Evolutionary conservation across 1,140 invertebrate genomes (phyloP), one percentile per base, ranked within the genome.

Genomic region (Drosophila chauvacae): DNA sequence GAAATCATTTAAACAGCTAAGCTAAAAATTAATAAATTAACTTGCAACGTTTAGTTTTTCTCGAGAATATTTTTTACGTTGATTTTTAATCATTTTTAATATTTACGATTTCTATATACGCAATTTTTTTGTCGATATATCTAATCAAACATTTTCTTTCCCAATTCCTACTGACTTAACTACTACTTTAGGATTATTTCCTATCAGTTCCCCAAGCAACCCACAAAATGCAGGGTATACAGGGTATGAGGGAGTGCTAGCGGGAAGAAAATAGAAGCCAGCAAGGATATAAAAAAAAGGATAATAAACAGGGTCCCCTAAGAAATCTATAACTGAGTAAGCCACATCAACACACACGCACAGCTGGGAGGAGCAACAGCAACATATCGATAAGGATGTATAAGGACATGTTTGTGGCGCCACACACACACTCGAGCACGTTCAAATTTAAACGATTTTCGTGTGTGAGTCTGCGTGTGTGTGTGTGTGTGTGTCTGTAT

Each of bases 261-360:
- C 33, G 7, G 33, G 4, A 18, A 42, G 16, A 20, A 35, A 64
- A 56, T 35, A 69, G 63, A 51, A 53, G 63, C 41, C 65, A 64
- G 71, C 61, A 83, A 86, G 84, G 80, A 83, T 86, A 86, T 86
- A 70, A 70, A 86, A 84, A 81, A 86, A 86, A 80, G 84, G 84
- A 87, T 87, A 87, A 87, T 87, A 87, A 87, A 88, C 83, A 87
- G 71, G 74, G 83, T 87, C 84, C 83, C 83, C 83, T 66, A 87
- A 87, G 83, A 87, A 87, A 87, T 87, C 84, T 87, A 87, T 87
- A 87, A 88, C 83, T 83, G 83, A 87, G 83, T 88, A 75, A 84
- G 84, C 76, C 71, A 77, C 80, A 83, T 63, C 75, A 66, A 72
- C 78, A 70, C 47, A 71, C 50, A 60, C 59, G 53, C 63, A 51